A percentile compares a stretch with the other conserved stretches of the same genome.
These are phyloP conservation scores for Bradypodion pumilum DNA, from an alignment of 2,797 vertebrate species.

Conservation along the genomic window DNA sequence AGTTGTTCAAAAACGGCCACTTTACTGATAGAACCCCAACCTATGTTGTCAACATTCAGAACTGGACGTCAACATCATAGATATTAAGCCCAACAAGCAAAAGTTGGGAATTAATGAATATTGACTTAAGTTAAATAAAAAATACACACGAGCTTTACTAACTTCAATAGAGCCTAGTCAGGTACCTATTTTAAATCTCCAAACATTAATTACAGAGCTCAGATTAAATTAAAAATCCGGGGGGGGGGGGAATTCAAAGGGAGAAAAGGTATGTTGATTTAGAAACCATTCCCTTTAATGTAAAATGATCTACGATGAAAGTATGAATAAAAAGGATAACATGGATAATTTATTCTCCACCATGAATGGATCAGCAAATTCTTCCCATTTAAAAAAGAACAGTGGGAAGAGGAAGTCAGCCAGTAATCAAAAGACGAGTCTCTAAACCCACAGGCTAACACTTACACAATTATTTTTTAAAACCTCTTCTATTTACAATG, in stretches of 20 bases:
- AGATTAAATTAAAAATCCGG: constrained; percentile 18
- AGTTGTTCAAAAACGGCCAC: too few relatives aligned
- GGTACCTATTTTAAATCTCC: background rate
- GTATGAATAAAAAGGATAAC: background rate
- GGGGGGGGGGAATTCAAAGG: constrained; percentile 10
- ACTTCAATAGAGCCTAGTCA: background rate
- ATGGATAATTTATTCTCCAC: background rate
- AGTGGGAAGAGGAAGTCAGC: background rate
- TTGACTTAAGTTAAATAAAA: background rate
- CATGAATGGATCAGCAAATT: background rate
- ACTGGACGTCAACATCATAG: too few relatives aligned
- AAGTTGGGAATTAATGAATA: too few relatives aligned
- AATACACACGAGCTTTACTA: background rate
- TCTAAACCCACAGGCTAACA: background rate
- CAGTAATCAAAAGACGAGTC: constrained; percentile 5
- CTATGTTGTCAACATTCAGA: background rate
- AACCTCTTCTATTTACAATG: background rate
- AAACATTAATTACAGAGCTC: background rate
- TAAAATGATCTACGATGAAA: constrained; percentile 33
- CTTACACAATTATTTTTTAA: constrained; percentile 17
- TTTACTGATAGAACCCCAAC: background rate
- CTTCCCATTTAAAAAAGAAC: background rate
- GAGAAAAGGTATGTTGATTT: background rate
- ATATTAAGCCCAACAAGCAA: too few relatives aligned
- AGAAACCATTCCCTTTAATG: background rate